Percentiles rank a stretch among this genome's conserved stretches.
phyloP scores from a whole-genome alignment of 2,113 vertebrate species.

The Siniperca knerii region DNA sequence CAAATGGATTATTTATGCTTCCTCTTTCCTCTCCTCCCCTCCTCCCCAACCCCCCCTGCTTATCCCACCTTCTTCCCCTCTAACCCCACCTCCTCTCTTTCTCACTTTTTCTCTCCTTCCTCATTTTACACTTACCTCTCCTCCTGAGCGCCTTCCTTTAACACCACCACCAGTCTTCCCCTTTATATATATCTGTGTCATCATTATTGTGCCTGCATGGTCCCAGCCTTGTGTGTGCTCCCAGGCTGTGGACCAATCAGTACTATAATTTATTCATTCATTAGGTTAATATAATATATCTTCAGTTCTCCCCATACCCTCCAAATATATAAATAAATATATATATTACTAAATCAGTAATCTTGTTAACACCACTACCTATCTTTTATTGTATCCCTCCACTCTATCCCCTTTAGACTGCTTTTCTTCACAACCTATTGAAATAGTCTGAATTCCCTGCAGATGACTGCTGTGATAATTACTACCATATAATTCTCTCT shows the following conservation, averaged over 20 bases:
- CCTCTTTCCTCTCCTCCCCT: conserved; percentile 22
- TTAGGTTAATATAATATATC: conserved; percentile 10
- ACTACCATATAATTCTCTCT: not conserved
- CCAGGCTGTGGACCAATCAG: conserved; percentile 7
- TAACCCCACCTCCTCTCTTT: conserved; percentile 30
- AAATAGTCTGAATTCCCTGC: conserved; percentile 13
- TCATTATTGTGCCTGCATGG: conserved; percentile 14
- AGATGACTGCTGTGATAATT: conserved; percentile 17
- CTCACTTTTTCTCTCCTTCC: conserved; percentile 39
- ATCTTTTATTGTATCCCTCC: conserved; percentile 24
- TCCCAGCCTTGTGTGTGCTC: not conserved
- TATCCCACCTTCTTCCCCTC: conserved; percentile 23
- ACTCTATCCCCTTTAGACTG: not conserved
- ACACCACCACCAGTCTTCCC: conserved; percentile 22
- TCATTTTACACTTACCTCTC: conserved; percentile 47
- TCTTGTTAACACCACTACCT: conserved; percentile 24
- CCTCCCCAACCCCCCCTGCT: conserved; percentile 16
- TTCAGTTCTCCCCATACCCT: conserved; percentile 10
- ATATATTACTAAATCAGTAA: conserved; percentile 21
- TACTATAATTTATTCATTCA: conserved; percentile 11
- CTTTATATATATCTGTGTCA: conserved; percentile 4
- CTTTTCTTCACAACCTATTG: conserved; percentile 22
- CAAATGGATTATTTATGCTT: conserved; percentile 74
- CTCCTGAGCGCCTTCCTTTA: conserved; percentile 16
- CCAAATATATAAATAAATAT: conserved; percentile 30